A percentile compares a stretch with the other conserved stretches of the same genome.
phyloP scores from a whole-genome alignment of 2,888 invertebrate species.

The Pheosia tremula region DNA sequence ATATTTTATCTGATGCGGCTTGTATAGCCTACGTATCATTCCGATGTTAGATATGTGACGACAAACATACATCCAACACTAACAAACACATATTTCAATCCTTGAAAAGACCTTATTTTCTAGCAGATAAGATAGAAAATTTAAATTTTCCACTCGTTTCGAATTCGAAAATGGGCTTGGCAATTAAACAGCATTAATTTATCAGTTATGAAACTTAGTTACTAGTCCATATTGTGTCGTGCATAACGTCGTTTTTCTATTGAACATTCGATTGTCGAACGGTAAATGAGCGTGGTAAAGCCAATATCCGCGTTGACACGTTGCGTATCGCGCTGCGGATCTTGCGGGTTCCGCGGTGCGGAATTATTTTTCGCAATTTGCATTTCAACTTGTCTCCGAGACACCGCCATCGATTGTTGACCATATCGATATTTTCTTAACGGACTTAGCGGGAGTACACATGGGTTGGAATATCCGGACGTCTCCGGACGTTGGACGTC shows the following conservation, averaged over 20 bases:
- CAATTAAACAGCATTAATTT: neutral
- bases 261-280: neutral
- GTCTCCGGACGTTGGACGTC: neutral
- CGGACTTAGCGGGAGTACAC: neutral
- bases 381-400: conserved; percentile 45
- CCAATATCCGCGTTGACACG: conserved; percentile 29
- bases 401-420: conserved; percentile 23
- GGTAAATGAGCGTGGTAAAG: neutral
- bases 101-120: neutral
- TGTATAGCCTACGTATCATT: conserved; percentile 40
- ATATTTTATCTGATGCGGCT: conserved; percentile 44
- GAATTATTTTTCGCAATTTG: conserved; percentile 59
- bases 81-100: neutral
- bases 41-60: conserved; percentile 41
- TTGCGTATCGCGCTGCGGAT: conserved; percentile 39
- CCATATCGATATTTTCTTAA: neutral
- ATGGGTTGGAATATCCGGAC: neutral
- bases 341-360: conserved; percentile 42
- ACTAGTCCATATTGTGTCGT: neutral
- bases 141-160: neutral
- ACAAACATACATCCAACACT: conserved; percentile 27
- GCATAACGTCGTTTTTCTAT: conserved; percentile 2
- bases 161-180: neutral
- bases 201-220: neutral
- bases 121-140: neutral